Evolutionary conservation across 2,797 vertebrate genomes (phyloP).

Genomic region (Naso thynnoides): DNA sequence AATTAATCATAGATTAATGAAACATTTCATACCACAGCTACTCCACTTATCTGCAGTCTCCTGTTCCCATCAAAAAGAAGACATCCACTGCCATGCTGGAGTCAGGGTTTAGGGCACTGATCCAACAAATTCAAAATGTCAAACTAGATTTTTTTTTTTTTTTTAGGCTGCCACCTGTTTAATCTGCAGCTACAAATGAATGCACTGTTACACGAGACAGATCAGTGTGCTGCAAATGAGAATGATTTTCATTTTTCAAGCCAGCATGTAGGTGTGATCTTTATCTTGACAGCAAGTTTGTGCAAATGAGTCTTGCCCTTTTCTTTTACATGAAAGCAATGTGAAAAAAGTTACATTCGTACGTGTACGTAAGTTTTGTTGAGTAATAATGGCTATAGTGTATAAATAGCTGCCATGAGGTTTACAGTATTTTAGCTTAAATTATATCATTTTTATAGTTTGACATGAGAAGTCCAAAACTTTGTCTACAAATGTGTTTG

Average conservation of each 20-base stretch:
- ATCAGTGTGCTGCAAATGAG: not conserved
- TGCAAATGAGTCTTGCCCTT: not conserved
- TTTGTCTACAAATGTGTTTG: not conserved
- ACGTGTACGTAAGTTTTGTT: not conserved
- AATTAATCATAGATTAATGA: not conserved
- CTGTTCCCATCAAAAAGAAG: conserved; percentile 28
- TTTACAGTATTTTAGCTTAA: not conserved
- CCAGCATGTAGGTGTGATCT: not conserved
- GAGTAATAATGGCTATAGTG: not conserved
- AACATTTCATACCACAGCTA: conserved; percentile 11
- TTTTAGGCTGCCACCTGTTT: conserved; percentile 44
- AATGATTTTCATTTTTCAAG: conserved; percentile 3
- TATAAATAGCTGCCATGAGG: conserved; percentile 7
- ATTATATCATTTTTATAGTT: conserved; percentile 10
- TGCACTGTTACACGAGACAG: not conserved
- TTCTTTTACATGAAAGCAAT: not conserved
- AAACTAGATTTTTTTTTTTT: conserved; percentile 24
- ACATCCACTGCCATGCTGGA: conserved; percentile 14
- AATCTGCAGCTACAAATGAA: conserved; percentile 5
- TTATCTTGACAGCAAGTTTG: conserved; percentile 4
- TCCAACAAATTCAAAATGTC: conserved; percentile 47
- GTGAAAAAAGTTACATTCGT: not conserved
- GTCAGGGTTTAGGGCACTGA: conserved; percentile 23
- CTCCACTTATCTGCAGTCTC: conserved; percentile 4
- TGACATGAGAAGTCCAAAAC: conserved; percentile 18